Evolutionary conservation across 1,140 invertebrate species (phyloP).

Genomic region (Pseudomyrmex pallidus): DNA sequence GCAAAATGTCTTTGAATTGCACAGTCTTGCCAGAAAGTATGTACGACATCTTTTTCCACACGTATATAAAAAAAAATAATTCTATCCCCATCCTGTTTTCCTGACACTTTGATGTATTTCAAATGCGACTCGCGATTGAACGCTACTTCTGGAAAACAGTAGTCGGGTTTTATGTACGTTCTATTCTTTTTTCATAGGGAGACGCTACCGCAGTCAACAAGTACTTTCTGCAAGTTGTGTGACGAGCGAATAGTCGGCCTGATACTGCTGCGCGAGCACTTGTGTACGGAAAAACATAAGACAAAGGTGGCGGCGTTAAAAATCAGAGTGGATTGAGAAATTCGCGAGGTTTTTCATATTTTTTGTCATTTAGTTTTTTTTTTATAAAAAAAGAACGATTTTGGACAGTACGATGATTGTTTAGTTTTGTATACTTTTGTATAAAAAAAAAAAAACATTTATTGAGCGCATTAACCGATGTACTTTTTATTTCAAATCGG

Average conservation of each 20-base stretch:
- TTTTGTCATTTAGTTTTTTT: no score
- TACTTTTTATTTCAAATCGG: no score
- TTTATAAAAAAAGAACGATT: no score
- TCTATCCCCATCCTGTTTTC: slow-evolving; percentile 10
- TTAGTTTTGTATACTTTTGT: no score
- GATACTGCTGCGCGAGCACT: slow-evolving; percentile 82
- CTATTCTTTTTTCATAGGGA: no score
- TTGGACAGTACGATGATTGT: no score
- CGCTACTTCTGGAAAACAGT: no score
- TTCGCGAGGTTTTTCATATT: no score
- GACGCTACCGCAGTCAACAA: no score
- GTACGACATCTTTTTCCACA: slow-evolving; percentile 38
- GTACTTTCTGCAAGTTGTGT: slow-evolving; percentile 83
- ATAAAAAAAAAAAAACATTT: no score
- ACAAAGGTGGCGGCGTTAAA: slow-evolving; percentile 9
- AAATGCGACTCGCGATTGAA: slow-evolving; percentile 56
- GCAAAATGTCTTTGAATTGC: slow-evolving; percentile 70
- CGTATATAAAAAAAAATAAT: not conserved
- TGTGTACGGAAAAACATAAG: slow-evolving; percentile 81
- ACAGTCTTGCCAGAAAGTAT: slow-evolving; percentile 70
- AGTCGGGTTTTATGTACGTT: no score
- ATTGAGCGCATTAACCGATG: no score
- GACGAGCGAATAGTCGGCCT: slow-evolving; percentile 77
- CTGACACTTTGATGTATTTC: slow-evolving; percentile 71
- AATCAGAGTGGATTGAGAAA: not conserved